phyloP scores from a whole-genome alignment of 2,888 invertebrate genomes.

The Conchocele bisecta region DNA sequence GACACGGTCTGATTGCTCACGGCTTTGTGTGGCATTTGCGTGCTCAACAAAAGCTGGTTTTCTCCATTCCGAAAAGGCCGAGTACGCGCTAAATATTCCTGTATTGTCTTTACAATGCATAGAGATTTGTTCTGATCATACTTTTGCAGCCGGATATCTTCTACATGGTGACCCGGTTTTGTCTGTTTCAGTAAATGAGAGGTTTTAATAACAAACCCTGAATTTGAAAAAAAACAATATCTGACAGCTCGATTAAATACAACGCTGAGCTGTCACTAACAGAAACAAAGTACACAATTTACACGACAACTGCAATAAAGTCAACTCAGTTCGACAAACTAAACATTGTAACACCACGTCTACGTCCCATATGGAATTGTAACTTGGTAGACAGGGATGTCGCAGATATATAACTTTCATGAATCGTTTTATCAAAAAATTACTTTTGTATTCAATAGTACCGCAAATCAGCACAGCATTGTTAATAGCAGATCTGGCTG shows the following conservation, averaged over 20 bases:
- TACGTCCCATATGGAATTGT: neutral
- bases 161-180: constrained; percentile 1
- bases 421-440: constrained; percentile 2
- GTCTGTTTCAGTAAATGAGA: neutral
- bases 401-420: neutral
- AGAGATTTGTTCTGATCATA: neutral
- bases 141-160: neutral
- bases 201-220: neutral
- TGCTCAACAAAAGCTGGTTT: neutral
- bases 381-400: neutral
- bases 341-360: neutral
- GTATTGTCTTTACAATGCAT: too few species aligned
- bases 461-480: neutral
- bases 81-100: too few species aligned
- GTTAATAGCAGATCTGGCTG: constrained; percentile 11
- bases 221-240: too few species aligned
- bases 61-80: too few species aligned
- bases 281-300: constrained; percentile 1
- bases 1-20: constrained; percentile 7
- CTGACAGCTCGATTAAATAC: neutral
- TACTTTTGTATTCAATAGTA: neutral
- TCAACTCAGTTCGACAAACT: neutral
- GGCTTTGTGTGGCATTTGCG: neutral
- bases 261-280: neutral
- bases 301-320: neutral